phyloP scores from a whole-genome alignment of 1,140 invertebrate genomes.

The Gonioctena quinquepunctata region DNA sequence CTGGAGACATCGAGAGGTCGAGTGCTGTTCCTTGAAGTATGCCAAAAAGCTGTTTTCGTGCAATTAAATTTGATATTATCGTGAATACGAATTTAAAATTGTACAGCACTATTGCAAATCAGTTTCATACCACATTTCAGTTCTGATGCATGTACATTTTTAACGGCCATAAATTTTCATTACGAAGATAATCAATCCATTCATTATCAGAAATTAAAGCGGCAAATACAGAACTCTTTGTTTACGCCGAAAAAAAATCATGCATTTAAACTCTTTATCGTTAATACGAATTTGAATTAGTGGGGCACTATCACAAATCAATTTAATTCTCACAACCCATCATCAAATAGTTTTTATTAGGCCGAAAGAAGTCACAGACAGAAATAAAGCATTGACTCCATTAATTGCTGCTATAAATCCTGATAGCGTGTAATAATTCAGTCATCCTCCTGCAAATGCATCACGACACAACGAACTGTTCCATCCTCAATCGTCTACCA shows the following conservation, averaged over 20 bases:
- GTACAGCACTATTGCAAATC: no score
- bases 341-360: constrained; percentile 20
- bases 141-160: no score
- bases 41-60: no score
- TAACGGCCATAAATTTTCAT: not conserved
- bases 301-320: no score
- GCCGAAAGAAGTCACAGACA: constrained; percentile 14
- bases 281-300: no score
- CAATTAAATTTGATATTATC: no score
- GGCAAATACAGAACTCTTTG: no score
- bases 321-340: no score
- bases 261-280: not conserved
- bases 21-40: no score
- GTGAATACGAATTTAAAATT: no score
- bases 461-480: constrained; percentile 28
- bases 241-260: not conserved
- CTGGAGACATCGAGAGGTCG: no score
- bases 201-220: not conserved
- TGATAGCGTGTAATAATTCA: constrained; percentile 25
- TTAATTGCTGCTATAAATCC: constrained; percentile 33
- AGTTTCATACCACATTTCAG: no score
- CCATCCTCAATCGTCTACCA: constrained; percentile 14
- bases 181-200: not conserved
- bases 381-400: constrained; percentile 28
- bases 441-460: constrained; percentile 21